A percentile compares a stretch with the other conserved stretches of the same genome.
Evolutionary conservation across 2,113 vertebrate genomes (phyloP).

Genomic region (Neogobius melanostomus): DNA sequence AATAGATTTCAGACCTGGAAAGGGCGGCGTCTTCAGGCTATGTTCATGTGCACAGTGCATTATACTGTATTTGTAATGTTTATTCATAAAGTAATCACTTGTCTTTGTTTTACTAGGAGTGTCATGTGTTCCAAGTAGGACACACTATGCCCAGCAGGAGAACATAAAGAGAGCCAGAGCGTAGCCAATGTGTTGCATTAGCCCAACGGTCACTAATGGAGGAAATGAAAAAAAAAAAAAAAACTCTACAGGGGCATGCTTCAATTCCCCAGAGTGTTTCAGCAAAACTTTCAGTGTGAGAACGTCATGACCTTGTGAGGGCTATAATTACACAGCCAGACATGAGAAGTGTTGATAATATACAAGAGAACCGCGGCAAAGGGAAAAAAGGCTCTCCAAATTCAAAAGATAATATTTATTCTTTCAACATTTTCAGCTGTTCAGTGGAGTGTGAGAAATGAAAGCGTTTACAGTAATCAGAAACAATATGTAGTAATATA

Average conservation of each 20-base stretch:
- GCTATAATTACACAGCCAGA: slow-evolving; percentile 25
- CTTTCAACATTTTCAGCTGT: slow-evolving; percentile 13
- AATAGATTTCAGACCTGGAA: neutral
- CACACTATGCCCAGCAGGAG: slow-evolving; percentile 56
- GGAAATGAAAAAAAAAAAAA: slow-evolving; percentile 44
- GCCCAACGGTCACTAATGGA: slow-evolving; percentile 50
- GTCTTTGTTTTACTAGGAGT: slow-evolving; percentile 36
- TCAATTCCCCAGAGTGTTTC: slow-evolving; percentile 38
- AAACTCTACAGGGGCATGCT: slow-evolving; percentile 25
- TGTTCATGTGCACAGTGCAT: slow-evolving; percentile 27
- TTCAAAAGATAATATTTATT: slow-evolving; percentile 7
- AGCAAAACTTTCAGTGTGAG: slow-evolving; percentile 19
- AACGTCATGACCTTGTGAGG: slow-evolving; percentile 33
- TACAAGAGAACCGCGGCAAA: neutral
- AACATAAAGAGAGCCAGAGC: slow-evolving; percentile 30
- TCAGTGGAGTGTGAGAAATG: slow-evolving; percentile 2
- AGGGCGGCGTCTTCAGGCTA: slow-evolving; percentile 3
- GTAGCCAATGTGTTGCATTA: slow-evolving; percentile 45
- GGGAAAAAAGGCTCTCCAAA: neutral
- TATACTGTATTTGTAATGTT: slow-evolving; percentile 37
- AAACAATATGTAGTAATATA: neutral
- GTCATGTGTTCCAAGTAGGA: slow-evolving; percentile 59
- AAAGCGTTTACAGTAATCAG: slow-evolving; percentile 5
- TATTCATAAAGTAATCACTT: slow-evolving; percentile 28
- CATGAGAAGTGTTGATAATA: slow-evolving; percentile 8